phyloP scores from a whole-genome alignment of 2,113 vertebrate species.

The Microcebus tavaratra region DNA sequence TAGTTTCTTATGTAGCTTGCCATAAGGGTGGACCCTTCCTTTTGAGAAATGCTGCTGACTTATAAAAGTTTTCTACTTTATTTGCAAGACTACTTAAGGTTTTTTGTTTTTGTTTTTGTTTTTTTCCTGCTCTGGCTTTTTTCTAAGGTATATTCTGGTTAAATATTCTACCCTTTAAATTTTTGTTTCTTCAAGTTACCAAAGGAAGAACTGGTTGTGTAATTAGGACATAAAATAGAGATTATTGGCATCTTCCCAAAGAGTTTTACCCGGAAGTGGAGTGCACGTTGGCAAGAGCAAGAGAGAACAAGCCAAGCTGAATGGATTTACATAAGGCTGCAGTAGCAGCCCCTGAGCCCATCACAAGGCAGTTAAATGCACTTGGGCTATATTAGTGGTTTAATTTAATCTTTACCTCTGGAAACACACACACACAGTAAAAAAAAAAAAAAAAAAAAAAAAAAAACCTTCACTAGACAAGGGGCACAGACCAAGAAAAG shows the following conservation, averaged over 20 bases:
- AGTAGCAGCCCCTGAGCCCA: not conserved
- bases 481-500: not conserved
- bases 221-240: slow-evolving; percentile 45
- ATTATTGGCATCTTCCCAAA: not conserved
- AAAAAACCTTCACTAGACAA: not conserved
- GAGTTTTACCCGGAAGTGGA: not conserved
- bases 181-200: slow-evolving; percentile 35
- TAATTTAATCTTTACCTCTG: not conserved
- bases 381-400: not conserved
- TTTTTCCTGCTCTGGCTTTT: not conserved
- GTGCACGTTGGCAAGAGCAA: rapidly evolving
- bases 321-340: not conserved
- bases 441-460: not conserved
- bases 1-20: not conserved
- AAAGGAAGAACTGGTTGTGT: not conserved
- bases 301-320: not conserved
- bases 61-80: slow-evolving; percentile 12
- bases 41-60: slow-evolving; percentile 36
- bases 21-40: not conserved
- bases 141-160: slow-evolving; percentile 10
- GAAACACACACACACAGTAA: not conserved
- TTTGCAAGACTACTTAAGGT: not conserved
- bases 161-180: slow-evolving; percentile 14
- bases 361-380: not conserved
- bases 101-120: not conserved